Percentiles rank a stretch among this genome's conserved stretches.
phyloP scores from a whole-genome alignment of 2,888 invertebrate genomes.

The Lepetodrilus schrolli region DNA sequence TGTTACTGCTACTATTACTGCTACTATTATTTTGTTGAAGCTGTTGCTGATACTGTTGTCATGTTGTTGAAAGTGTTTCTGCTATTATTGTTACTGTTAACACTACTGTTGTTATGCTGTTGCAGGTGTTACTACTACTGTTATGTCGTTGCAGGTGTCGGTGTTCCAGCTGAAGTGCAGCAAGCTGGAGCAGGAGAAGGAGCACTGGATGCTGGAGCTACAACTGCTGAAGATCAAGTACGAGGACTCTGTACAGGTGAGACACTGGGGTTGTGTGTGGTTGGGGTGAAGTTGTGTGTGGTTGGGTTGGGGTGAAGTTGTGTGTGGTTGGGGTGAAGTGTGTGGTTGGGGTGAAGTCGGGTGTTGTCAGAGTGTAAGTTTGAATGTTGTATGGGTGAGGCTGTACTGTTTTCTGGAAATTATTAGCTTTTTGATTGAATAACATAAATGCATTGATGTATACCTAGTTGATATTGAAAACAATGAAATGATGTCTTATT shows the following conservation, averaged over 20 bases:
- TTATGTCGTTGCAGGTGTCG: conserved; percentile 52
- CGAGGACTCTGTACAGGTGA: conserved; percentile 75
- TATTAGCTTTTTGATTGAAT: too few species aligned
- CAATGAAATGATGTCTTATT: background rate
- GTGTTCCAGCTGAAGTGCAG: conserved; percentile 72
- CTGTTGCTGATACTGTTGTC: background rate
- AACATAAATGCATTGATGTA: too few species aligned
- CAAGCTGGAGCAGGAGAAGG: conserved; percentile 81
- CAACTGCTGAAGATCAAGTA: conserved; percentile 81
- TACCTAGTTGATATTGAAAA: too few species aligned
- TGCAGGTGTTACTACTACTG: background rate
- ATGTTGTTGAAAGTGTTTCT: background rate
- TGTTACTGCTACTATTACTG: background rate
- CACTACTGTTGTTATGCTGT: background rate
- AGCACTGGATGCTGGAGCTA: conserved; percentile 84
- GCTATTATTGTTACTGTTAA: background rate
- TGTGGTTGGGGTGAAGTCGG: too few species aligned
- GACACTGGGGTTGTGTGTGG: too few species aligned
- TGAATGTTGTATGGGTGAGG: too few species aligned
- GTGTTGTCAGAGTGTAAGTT: too few species aligned
- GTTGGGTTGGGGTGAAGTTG: too few species aligned
- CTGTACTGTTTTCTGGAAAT: too few species aligned
- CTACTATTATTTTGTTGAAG: background rate
- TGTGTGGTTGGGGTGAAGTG: too few species aligned
- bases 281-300: too few species aligned